Evolutionary conservation across 1,140 invertebrate species (phyloP).

Genomic region (Bemisia tabaci): DNA sequence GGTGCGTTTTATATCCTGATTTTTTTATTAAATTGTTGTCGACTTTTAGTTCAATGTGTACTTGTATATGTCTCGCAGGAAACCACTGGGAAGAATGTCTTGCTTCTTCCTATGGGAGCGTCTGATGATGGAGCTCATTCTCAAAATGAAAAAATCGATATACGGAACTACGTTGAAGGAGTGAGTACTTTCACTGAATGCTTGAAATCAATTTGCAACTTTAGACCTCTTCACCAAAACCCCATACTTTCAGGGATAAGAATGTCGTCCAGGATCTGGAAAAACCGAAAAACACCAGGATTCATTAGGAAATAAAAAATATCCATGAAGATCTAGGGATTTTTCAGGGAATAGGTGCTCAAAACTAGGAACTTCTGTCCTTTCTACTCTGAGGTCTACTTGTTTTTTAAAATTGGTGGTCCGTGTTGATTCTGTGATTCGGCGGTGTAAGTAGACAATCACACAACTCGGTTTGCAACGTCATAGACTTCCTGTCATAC

Average conservation of each 20-base stretch:
- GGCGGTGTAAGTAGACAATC: no score
- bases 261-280: background rate
- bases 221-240: background rate
- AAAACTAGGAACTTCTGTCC: no score
- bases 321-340: background rate
- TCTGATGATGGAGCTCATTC: slow-evolving; percentile 96
- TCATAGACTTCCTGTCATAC: no score
- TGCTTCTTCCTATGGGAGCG: slow-evolving; percentile 80
- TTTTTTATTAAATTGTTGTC: no score
- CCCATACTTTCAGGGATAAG: background rate
- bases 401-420: no score
- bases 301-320: slow-evolving; percentile 1
- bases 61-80: slow-evolving; percentile 54
- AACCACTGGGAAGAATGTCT: slow-evolving; percentile 81
- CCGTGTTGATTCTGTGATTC: no score
- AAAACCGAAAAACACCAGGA: background rate
- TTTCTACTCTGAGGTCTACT: no score
- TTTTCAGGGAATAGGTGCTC: background rate
- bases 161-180: slow-evolving; percentile 85
- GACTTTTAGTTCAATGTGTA: no score
- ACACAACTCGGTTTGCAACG: no score
- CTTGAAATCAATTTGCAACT: background rate
- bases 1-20: no score
- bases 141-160: slow-evolving; percentile 93
- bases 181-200: slow-evolving; percentile 40